These are phyloP conservation scores for Myrmecophaga tridactyla DNA, from an alignment of 2,113 vertebrate species.

Conservation along the genomic window DNA sequence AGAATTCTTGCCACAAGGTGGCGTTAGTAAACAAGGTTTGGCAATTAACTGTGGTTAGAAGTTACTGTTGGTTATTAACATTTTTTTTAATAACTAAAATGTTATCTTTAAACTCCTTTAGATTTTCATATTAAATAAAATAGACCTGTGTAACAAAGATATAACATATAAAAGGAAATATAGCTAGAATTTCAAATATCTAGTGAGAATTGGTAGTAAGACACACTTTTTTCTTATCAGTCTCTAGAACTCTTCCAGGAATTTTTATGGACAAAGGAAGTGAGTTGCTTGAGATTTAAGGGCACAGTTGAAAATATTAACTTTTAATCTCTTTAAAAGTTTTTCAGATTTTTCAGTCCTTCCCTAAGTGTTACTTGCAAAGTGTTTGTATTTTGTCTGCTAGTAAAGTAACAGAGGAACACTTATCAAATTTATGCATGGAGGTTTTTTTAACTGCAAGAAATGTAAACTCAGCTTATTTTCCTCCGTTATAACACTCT, in stretches of 20 bases:
- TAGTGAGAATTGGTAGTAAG: background rate
- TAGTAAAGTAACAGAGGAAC: background rate
- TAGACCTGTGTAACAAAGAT: background rate
- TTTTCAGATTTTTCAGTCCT: background rate
- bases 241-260: background rate
- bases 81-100: background rate
- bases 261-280: background rate
- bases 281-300: background rate
- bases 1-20: slow-evolving; percentile 32
- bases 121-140: slow-evolving; percentile 40
- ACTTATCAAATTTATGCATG: background rate
- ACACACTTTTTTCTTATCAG: background rate
- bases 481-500: background rate
- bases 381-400: background rate
- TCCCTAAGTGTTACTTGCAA: background rate
- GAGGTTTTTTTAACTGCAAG: background rate
- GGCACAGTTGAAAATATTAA: background rate
- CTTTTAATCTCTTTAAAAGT: slow-evolving; percentile 1
- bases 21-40: background rate
- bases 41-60: slow-evolving; percentile 2
- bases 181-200: background rate
- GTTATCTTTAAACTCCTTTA: background rate
- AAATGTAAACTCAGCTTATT: background rate
- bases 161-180: background rate
- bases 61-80: background rate